A percentile compares a stretch with the other conserved stretches of the same genome.
These are phyloP conservation scores for Aphaenogaster rudis DNA, from an alignment of 1,140 invertebrate species.

Conservation along the genomic window DNA sequence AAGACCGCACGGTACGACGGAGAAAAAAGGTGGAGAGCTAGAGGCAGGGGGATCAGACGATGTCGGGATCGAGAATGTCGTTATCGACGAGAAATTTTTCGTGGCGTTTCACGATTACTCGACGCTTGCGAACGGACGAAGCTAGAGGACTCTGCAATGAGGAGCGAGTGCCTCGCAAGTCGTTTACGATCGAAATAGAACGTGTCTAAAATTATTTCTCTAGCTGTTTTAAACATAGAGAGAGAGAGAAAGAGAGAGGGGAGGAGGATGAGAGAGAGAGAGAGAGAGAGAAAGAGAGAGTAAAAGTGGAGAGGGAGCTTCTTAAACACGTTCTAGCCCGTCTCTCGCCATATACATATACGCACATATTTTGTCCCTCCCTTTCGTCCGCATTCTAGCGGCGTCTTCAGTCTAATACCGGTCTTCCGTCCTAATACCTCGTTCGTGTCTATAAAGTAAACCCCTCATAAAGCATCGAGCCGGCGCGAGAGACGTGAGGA, in stretches of 20 bases:
- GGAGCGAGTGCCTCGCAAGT: not conserved
- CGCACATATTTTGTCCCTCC: slow-evolving; percentile 26
- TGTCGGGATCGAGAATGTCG: slow-evolving; percentile 27
- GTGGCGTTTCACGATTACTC: slow-evolving; percentile 6
- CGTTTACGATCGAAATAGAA: slow-evolving; percentile 5
- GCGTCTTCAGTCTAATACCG: slow-evolving; percentile 60
- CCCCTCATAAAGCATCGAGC: slow-evolving; percentile 59
- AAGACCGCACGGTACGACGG: slow-evolving; percentile 1
- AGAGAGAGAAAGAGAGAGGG: not conserved
- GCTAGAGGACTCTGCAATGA: slow-evolving; percentile 57
- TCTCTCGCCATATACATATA: not conserved
- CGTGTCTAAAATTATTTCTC: slow-evolving; percentile 60
- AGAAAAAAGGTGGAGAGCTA: not conserved
- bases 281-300: not conserved
- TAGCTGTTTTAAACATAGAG: not conserved
- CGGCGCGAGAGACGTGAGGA: slow-evolving; percentile 39
- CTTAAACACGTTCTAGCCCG: slow-evolving; percentile 6
- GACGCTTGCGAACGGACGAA: slow-evolving; percentile 33
- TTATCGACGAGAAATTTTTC: slow-evolving; percentile 55
- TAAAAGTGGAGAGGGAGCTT: not conserved
- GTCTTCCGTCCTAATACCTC: slow-evolving; percentile 61
- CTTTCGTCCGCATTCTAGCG: slow-evolving; percentile 47
- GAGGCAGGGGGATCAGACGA: not conserved
- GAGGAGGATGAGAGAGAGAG: not conserved
- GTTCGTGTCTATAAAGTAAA: slow-evolving; percentile 66